Conservation (phyloP, 2,797 vertebrate genomes). For the Megalops cyprinoides region DNA sequence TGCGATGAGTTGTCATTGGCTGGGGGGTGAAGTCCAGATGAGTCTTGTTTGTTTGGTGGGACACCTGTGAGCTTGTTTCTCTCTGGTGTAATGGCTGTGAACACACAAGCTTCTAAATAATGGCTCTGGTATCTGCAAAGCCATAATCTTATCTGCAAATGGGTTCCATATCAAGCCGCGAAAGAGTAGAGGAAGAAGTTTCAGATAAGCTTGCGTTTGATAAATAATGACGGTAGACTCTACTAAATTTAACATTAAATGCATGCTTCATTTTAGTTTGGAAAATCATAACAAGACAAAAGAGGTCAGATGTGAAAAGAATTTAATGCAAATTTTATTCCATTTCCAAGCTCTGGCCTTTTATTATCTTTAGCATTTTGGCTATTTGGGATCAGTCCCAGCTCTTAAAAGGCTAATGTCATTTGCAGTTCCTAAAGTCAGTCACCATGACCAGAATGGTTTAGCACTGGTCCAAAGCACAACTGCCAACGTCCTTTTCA, state of each 20-base stretch:
- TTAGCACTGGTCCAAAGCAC: background rate
- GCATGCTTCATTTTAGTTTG: no score
- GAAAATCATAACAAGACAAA: no score
- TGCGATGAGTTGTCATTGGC: background rate
- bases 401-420: background rate
- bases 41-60: background rate
- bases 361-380: background rate
- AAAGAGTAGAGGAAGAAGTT: no score
- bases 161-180: background rate
- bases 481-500: background rate
- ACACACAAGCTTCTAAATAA: background rate
- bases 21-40: background rate
- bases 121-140: background rate
- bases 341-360: background rate
- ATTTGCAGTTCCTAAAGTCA: background rate
- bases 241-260: no score
- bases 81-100: background rate
- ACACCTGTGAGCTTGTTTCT: background rate
- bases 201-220: no score
- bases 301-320: no score
- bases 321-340: background rate
- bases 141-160: background rate
- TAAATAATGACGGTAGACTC: no score
- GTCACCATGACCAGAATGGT: background rate
- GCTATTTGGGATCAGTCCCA: background rate